These are phyloP conservation scores for Tridacna crocea DNA, from an alignment of 2,888 invertebrate genomes.

Conservation along the genomic window DNA sequence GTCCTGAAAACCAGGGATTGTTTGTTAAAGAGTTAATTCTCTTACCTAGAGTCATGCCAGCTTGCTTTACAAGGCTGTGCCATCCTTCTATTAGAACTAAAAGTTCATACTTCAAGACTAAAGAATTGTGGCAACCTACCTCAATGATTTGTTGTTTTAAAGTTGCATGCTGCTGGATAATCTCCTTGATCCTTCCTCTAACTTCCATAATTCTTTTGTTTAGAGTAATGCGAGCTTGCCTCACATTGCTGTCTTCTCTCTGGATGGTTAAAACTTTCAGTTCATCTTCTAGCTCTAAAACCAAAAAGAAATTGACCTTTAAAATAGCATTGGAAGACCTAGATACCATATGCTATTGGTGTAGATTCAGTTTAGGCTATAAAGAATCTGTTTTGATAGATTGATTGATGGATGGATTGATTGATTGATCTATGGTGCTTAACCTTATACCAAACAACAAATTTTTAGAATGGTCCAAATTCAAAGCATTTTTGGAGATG, in stretches of 20 bases:
- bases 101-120: too few species aligned
- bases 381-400: too few species aligned
- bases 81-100: conserved; percentile 8
- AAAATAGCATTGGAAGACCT: neutral
- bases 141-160: conserved; percentile 63
- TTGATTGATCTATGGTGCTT: too few species aligned
- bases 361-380: too few species aligned
- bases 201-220: conserved; percentile 45
- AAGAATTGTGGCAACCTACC: conserved; percentile 32
- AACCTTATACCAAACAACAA: too few species aligned
- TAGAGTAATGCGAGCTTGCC: conserved; percentile 47
- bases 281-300: conserved; percentile 32
- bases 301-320: neutral
- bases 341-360: neutral
- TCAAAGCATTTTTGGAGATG: too few species aligned
- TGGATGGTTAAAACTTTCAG: conserved; percentile 12
- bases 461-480: too few species aligned
- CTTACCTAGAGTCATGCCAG: too few species aligned
- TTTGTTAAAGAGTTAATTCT: too few species aligned
- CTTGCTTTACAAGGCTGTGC: neutral
- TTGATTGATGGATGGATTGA: too few species aligned
- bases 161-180: conserved; percentile 35
- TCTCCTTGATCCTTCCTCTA: conserved; percentile 39
- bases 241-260: conserved; percentile 32
- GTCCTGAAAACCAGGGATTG: too few species aligned